Evolutionary conservation across 2,888 invertebrate species (phyloP), one percentile per base, ranked within the genome.

Genomic region (Drosophila cognata): DNA sequence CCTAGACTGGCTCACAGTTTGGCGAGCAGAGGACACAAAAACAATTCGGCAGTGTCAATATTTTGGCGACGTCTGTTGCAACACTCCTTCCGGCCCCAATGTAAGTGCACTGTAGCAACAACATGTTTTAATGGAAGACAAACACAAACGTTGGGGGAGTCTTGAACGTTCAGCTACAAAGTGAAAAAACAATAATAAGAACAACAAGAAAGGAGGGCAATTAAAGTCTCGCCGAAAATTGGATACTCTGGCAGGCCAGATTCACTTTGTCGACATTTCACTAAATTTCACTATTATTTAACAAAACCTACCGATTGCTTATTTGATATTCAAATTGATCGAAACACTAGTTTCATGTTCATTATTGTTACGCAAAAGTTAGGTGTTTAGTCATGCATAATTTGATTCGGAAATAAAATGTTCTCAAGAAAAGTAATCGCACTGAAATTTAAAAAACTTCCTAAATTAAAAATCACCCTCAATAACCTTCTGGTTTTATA

Each of bases 71-170:
- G 71, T 69, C 58, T 79, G 83, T 67, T 71, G 72, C 62, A 61
- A 63, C 31, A 56, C 28, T 36, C 28, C 36, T 18, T 58, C 56
- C 18, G 41, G 58, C 53, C 46, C 33, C 29, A 56, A 46, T 68
- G 65, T 50, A 65, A 72, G 69, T 70, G 69, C 63, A 46, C 62
- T 41, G 21, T 50, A 63, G 41, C 57, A 66, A 59, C 71, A 81
- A 80, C 75, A 77, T 67, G 59, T 74, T 82, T 77, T 82, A 82
- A 82, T 81, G 82, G 62, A 81, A 81, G 71, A 29, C 71, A 82
- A 81, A 79, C 79, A 82, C 53, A 38, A 18, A 46, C 43, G 55
- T 50, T 62, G 53, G 58, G 62, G 51, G 21, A 48, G n/a, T 35
- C 11, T 31, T 31, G 46, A n/a, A 57, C 53, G 41, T 46, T 28